phyloP scores from a whole-genome alignment of 2,888 invertebrate genomes.

The Cephalotes varians region DNA sequence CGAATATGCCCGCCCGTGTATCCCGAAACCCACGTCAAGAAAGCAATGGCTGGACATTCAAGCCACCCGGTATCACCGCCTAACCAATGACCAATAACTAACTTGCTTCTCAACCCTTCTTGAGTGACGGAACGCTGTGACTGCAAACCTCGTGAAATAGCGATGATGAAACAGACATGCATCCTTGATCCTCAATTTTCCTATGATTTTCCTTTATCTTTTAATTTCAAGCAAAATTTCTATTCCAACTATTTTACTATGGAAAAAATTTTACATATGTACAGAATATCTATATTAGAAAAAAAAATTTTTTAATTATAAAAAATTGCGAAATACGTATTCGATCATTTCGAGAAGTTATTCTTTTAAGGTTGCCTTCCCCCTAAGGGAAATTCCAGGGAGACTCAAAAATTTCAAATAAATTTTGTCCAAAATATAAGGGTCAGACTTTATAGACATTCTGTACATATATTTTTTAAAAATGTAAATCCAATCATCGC shows the following conservation, averaged over 20 bases:
- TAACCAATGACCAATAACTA: conserved; percentile 5
- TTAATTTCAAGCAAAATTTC: neutral
- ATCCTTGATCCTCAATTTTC: neutral
- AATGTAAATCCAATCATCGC: neutral
- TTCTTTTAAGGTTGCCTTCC: no score
- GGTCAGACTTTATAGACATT: no score
- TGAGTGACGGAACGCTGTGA: neutral
- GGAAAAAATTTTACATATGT: neutral
- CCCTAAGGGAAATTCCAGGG: no score
- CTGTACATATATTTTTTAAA: neutral
- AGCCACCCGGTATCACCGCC: conserved; percentile 14
- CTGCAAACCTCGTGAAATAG: neutral
- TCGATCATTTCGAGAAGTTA: no score
- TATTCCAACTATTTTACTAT: neutral
- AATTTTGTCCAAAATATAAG: no score
- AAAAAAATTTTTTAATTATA: no score
- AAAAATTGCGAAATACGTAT: no score
- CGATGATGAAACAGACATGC: neutral
- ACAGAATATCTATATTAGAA: no score
- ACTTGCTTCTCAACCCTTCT: conserved; percentile 25
- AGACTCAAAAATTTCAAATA: no score
- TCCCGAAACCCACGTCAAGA: conserved; percentile 82
- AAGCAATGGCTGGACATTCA: conserved; percentile 43
- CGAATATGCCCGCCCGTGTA: conserved; percentile 78
- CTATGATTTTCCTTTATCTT: no score